Evolutionary conservation across 2,888 invertebrate genomes (phyloP).

Genomic region (Didymodactylos carnosus): DNA sequence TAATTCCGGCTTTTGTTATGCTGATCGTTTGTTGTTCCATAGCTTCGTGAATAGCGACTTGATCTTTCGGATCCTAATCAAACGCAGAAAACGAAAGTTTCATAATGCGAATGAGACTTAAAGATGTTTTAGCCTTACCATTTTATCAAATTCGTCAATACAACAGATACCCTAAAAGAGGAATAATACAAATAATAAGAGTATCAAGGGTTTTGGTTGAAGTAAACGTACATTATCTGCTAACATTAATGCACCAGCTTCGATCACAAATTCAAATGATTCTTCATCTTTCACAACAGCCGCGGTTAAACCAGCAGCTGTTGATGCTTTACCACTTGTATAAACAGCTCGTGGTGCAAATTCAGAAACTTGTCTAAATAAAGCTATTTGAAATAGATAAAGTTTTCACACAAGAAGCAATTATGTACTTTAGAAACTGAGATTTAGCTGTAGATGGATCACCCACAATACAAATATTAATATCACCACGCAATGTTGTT

Average conservation of each 20-base stretch:
- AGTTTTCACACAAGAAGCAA: slow-evolving; percentile 43
- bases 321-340: slow-evolving; percentile 92
- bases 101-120: too few species aligned
- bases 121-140: too few species aligned
- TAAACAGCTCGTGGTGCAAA: slow-evolving; percentile 88
- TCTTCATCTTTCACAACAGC: slow-evolving; percentile 96
- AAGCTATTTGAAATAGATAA: not conserved
- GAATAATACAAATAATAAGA: slow-evolving; percentile 15
- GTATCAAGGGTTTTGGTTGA: not conserved
- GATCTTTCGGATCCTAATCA: slow-evolving; percentile 79
- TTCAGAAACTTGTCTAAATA: slow-evolving; percentile 47
- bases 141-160: slow-evolving; percentile 98
- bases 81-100: too few species aligned
- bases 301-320: slow-evolving; percentile 90
- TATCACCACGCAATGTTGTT: slow-evolving; percentile 76
- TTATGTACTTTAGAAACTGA: slow-evolving; percentile 55
- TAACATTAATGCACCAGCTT: slow-evolving; percentile 96
- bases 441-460: slow-evolving; percentile 98
- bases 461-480: slow-evolving; percentile 91
- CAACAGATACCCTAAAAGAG: slow-evolving; percentile 56
- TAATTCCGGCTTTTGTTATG: slow-evolving; percentile 59
- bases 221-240: slow-evolving; percentile 53
- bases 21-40: slow-evolving; percentile 99
- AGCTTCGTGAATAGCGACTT: slow-evolving; percentile 97
- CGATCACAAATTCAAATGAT: slow-evolving; percentile 91